phyloP scores from a whole-genome alignment of 2,797 vertebrate genomes.

The Rachycentron canadum region DNA sequence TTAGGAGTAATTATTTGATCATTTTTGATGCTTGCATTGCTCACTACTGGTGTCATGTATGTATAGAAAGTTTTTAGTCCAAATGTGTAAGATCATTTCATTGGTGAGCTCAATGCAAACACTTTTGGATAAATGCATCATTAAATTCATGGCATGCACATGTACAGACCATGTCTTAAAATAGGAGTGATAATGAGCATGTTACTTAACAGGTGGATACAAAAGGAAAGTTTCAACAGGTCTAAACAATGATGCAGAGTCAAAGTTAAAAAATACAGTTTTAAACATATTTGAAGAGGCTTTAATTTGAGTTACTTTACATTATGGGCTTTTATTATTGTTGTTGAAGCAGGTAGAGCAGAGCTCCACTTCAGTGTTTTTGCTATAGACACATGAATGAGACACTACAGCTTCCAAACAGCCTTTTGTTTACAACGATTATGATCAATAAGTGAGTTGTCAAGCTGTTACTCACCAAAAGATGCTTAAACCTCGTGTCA shows the following conservation, averaged over 20 bases:
- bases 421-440: background rate
- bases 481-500: slow-evolving; percentile 89
- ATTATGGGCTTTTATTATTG: background rate
- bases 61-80: fast-evolving
- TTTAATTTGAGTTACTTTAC: background rate
- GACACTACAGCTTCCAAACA: background rate
- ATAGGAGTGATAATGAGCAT: background rate
- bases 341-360: background rate
- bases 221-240: background rate
- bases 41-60: background rate
- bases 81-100: background rate
- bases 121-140: background rate
- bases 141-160: too few relatives aligned
- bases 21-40: background rate
- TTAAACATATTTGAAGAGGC: background rate
- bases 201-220: background rate
- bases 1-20: background rate
- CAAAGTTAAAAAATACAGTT: background rate
- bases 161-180: background rate
- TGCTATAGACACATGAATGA: background rate
- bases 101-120: background rate
- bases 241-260: background rate
- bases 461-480: slow-evolving; percentile 86
- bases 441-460: background rate
- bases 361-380: background rate